Base-by-base conservation (phyloP, 2,888 invertebrate species). In the Polyommatus iphigenia region DNA sequence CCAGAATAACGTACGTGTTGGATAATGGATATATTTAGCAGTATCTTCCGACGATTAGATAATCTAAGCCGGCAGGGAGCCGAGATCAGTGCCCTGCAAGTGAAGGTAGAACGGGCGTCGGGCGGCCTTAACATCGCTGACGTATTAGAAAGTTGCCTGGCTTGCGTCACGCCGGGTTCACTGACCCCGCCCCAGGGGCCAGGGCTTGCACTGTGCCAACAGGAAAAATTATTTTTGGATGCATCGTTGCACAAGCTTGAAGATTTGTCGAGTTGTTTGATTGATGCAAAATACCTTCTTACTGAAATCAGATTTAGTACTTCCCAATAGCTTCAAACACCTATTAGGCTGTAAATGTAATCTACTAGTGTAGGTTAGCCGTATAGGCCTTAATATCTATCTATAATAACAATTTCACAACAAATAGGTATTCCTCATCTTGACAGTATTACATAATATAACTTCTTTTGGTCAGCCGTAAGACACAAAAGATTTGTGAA, bases 71-170 rank as follows among this genome's bases (percentile, higher is more conserved):
- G 72, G 20, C 72, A 41, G 57, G 73, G 59, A 59, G n/a, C 72
- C 46, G 78, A 46, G 78, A 73, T 73, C 78, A 72, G 79, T 79
- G 78, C 79, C 80, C 79, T 76, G 80, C 82, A 79, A 86, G 86
- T 86, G 87, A 87, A 86, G 87, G 88, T 85, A 84, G 85, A 82
- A 83, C 87, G 85, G 83, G 84, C 87, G 90, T 82, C 87, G 85
- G 83, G 84, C 87, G 90, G 90, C 91, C 91, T 91, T 90, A 89
- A 89, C 89, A 90, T 88, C 83, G 89, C 89, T 91, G 93, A 91
- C 93, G 93, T 92, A 87, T 91, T 93, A 93, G 93, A 93, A 93
- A 93, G 93, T 93, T 92, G 90, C 87, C 84, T 83, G 87, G 89
- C 88, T 92, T 93, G 92, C 93, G 93, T 93, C 93, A 93, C 92